Base-by-base conservation (phyloP, 2,797 vertebrate genomes). In the Malacoctenus gilli region DNA sequence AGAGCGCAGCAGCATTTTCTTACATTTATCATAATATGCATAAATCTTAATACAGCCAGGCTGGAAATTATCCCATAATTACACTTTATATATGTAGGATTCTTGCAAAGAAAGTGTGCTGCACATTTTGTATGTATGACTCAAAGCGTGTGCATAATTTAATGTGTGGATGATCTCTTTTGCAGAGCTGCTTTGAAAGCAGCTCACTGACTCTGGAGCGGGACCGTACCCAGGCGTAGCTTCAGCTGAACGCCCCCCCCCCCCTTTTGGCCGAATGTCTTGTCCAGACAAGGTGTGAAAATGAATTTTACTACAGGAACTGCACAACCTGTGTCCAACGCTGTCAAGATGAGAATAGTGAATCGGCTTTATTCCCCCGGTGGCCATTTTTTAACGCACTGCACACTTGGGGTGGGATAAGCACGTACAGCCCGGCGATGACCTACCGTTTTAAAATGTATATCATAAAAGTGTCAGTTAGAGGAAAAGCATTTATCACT, bases 391-490 rank as follows among this genome's bases (percentile, higher is more conserved):
- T 54, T 59, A 72, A 60, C 38, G 58, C 53, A 41, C 66, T 62
- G 34, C 55, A 39, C 69, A 65, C 49, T 69, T 20, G 7, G 15
- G 34, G 59, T 63, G 50, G 41, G 65, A 78, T 57, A 56, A 68
- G 55, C 69, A 69, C 5, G 8, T 37, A 49, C 40, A 68, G 47
- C 61, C 36, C 65, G 20, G 51, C 48, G 39, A 28, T 43, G 62
- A 67, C 63, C 48, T 51, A 51, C 61, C 68, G 50, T 84, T 78
- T 28, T 68, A 63, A 79, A 71, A 67, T 70, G 51, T 56, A 40
- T 42, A 43, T 75, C 59, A 62, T 84, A 76, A 70, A 81, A 77
- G 56, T 47, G 59, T 76, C 79, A 74, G 35, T 40, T 37, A 46
- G 39, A 44, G 58, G 68, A 77, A 70, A 51, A 58, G 3, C 72